These are phyloP conservation scores for Numenius arquata DNA, from an alignment of 2,113 vertebrate species.

Conservation along the genomic window DNA sequence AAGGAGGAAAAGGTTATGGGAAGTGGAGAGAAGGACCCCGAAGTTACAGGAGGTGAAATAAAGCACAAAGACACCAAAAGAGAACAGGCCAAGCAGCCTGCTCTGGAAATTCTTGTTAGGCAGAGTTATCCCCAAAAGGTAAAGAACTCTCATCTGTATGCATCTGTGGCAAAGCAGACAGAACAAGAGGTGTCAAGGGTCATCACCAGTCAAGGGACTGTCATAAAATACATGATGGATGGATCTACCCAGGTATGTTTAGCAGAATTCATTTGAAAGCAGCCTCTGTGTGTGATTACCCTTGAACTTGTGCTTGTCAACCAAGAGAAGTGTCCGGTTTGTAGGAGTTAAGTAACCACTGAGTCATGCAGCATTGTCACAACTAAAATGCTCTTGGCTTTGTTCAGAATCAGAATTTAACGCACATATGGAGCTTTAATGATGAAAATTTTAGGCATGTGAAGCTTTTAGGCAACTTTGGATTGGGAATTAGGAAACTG, in stretches of 20 bases:
- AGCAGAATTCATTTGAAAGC: background rate
- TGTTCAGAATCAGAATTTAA: background rate
- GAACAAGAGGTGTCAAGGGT: conserved; percentile 82
- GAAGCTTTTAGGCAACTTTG: background rate
- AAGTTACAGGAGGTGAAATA: background rate
- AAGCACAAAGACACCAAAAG: background rate
- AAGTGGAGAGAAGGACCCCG: background rate
- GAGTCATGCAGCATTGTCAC: background rate
- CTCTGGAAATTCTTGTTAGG: conserved; percentile 76
- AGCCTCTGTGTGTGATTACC: background rate
- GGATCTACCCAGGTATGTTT: conserved; percentile 84
- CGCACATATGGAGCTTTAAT: background rate
- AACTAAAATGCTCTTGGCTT: background rate
- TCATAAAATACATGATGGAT: conserved; percentile 84
- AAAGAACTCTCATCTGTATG: conserved; percentile 54
- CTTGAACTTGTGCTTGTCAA: background rate
- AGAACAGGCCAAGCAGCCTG: background rate
- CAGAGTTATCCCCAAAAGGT: conserved; percentile 81
- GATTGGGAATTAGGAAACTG: too few relatives aligned
- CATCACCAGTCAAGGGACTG: conserved; percentile 83
- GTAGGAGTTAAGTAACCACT: background rate
- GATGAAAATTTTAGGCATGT: background rate
- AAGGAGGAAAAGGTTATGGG: background rate
- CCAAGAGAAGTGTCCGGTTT: background rate
- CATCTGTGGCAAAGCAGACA: background rate